A percentile compares a stretch with the other conserved stretches of the same genome.
Conservation (phyloP, 92 coral and sea anemone genomes). For the Bergia puertoricense region DNA sequence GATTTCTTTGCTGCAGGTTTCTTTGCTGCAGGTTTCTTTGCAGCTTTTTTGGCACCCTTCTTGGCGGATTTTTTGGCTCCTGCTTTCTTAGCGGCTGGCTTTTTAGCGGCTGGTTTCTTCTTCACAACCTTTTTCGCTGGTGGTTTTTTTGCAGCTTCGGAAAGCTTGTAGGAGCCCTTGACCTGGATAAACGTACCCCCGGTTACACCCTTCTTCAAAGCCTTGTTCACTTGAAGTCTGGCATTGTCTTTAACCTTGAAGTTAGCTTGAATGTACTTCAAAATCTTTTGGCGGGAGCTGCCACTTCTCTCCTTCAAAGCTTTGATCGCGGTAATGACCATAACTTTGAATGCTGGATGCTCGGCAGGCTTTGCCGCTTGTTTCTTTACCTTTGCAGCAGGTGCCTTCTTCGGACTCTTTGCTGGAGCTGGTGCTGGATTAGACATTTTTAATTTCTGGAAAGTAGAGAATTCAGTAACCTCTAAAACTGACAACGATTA, state of each 20-base stretch:
- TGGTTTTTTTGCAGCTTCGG: slow-evolving; percentile 13
- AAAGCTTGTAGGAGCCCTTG: slow-evolving; percentile 64
- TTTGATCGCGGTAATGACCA: slow-evolving; percentile 63
- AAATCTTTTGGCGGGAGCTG: slow-evolving; percentile 85
- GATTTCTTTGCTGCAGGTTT: slow-evolving; percentile 57
- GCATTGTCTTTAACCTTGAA: slow-evolving; percentile 50
- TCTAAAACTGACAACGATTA: neutral
- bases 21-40: slow-evolving; percentile 66
- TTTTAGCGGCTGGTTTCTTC: slow-evolving; percentile 28
- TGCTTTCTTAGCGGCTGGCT: slow-evolving; percentile 16
- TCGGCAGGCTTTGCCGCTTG: slow-evolving; percentile 59
- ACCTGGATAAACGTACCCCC: slow-evolving; percentile 48
- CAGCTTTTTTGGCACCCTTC: slow-evolving; percentile 44
- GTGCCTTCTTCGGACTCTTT: neutral
- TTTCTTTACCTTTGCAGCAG: slow-evolving; percentile 46
- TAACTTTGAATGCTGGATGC: slow-evolving; percentile 65
- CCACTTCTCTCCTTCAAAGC: neutral
- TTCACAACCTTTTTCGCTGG: neutral
- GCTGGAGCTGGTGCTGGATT: slow-evolving; percentile 6
- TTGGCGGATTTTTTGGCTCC: slow-evolving; percentile 50
- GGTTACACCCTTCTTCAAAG: slow-evolving; percentile 52
- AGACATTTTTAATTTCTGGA: slow-evolving; percentile 27
- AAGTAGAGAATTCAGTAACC: neutral
- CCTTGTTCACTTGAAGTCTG: slow-evolving; percentile 50
- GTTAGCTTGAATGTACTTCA: slow-evolving; percentile 74